A percentile compares a stretch with the other conserved stretches of the same genome.
Evolutionary conservation across 2,113 vertebrate genomes (phyloP).

Genomic region (Nerophis lumbriciformis): DNA sequence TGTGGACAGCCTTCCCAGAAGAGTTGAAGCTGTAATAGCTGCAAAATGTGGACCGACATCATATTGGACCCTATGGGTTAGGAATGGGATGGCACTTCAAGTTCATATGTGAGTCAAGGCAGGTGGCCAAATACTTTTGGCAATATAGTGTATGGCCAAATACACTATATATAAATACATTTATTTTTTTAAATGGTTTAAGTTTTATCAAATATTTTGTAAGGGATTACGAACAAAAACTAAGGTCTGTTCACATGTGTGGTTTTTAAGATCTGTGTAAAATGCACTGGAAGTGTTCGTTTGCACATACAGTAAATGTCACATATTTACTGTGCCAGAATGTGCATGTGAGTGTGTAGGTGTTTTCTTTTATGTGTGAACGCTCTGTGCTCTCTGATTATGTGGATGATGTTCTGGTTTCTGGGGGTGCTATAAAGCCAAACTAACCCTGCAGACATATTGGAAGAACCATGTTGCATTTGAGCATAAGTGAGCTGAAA

Average conservation of each 20-base stretch:
- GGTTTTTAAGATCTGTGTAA: constrained; percentile 19
- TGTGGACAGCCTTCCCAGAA: too few species aligned
- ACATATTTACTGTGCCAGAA: constrained; percentile 52
- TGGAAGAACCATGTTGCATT: constrained; percentile 3
- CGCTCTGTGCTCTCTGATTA: constrained; percentile 58
- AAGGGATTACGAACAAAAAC: too few species aligned
- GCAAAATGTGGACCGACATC: too few species aligned
- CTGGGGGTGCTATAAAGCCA: constrained; percentile 43
- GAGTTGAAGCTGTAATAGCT: too few species aligned
- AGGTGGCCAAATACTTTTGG: too few species aligned
- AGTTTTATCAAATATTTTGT: too few species aligned
- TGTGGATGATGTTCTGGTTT: constrained; percentile 57
- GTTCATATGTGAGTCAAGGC: too few species aligned
- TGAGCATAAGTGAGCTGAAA: background rate
- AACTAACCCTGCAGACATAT: constrained; percentile 30
- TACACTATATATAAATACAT: too few species aligned
- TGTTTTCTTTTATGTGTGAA: constrained; percentile 60
- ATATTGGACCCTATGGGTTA: too few species aligned
- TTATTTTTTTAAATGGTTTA: too few species aligned
- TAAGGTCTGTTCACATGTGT: background rate
- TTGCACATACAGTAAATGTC: constrained; percentile 40
- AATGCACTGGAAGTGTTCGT: constrained; percentile 32
- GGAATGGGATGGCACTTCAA: too few species aligned
- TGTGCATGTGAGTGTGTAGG: constrained; percentile 63
- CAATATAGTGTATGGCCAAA: too few species aligned